phyloP scores from a whole-genome alignment of 2,797 vertebrate species.

The Chiroxiphia lanceolata region DNA sequence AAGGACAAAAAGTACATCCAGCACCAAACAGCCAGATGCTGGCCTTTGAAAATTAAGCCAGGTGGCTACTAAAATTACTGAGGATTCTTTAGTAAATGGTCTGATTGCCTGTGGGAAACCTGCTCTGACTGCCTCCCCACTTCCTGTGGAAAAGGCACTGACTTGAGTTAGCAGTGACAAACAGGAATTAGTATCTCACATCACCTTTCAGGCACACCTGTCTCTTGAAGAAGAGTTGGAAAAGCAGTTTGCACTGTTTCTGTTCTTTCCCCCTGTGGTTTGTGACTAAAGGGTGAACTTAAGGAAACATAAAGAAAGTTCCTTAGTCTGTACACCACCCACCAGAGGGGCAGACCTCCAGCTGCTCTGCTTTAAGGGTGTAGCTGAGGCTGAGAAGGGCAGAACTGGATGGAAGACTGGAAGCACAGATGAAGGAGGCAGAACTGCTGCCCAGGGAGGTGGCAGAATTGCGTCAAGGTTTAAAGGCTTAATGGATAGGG shows the following conservation, averaged over 20 bases:
- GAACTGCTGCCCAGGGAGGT: neutral
- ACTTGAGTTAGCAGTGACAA: neutral
- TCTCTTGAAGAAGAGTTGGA: neutral
- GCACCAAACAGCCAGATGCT: neutral
- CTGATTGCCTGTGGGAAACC: neutral
- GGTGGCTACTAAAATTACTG: neutral
- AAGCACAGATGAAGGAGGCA: neutral
- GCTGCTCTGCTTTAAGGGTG: neutral
- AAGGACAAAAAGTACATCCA: neutral
- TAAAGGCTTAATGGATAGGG: neutral
- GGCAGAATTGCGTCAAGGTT: neutral
- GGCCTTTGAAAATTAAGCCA: neutral
- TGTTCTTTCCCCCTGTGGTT: neutral
- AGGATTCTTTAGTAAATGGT: neutral
- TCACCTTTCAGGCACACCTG: neutral
- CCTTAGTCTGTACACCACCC: neutral
- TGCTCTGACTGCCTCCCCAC: neutral
- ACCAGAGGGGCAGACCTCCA: neutral
- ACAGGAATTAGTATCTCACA: neutral
- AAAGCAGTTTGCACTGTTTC: neutral
- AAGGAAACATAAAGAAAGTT: neutral
- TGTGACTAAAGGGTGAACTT: neutral
- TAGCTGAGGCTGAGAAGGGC: neutral
- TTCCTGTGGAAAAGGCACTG: neutral
- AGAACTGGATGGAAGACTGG: neutral